Base-by-base conservation (phyloP, 2,113 vertebrate species). In the Barnardius zonarius region DNA sequence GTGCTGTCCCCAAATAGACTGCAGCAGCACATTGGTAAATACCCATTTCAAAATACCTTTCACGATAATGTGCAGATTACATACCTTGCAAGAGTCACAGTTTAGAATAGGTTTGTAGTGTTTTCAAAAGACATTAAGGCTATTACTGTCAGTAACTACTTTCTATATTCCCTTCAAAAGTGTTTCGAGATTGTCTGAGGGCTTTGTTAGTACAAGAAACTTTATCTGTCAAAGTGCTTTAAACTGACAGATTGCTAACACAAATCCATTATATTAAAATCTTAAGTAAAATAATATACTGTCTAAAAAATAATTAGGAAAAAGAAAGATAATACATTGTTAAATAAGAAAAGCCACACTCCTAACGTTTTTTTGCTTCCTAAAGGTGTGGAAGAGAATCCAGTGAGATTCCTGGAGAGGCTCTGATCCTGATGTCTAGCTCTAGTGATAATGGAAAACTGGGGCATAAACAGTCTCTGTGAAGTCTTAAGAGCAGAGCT, bases 171-270 rank as follows among this genome's bases (percentile, higher is more conserved):
- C 68, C 67, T 96, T 97, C 61, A 94, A 51, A 96, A 94, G 79
- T 11, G 6, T 91, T 97, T 95, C 86, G 73, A 69, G 46, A 90
- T 80, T 94, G 84, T 94, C 86, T 93, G n/a, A 97, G 91, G 91
- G 64, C 90, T 91, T 92, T 96, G 44, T 95, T 96, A 94, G 91
- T 90, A 27, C 57, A 91, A 96, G 92, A 95, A 95, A 94, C 86
- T 95, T 94, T 67, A 57, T 92, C 93, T 96, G 76, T 96, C 89
- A 88, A 94, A 95, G 75, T 92, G 57, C 37, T 97, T 96, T 91
- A 91, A 96, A 93, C 28, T 96, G 92, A 94, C 84, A 94, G 69
- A 82, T 84, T 59, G n/a, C 75, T 96, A 94, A 95, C 82, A 64
- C 63, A 92, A 96, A 89, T 93, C 93, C 68, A 28, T 91, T 91